These are phyloP conservation scores for Lasioglossum villosulum DNA, from an alignment of 2,888 invertebrate species.

Conservation along the genomic window DNA sequence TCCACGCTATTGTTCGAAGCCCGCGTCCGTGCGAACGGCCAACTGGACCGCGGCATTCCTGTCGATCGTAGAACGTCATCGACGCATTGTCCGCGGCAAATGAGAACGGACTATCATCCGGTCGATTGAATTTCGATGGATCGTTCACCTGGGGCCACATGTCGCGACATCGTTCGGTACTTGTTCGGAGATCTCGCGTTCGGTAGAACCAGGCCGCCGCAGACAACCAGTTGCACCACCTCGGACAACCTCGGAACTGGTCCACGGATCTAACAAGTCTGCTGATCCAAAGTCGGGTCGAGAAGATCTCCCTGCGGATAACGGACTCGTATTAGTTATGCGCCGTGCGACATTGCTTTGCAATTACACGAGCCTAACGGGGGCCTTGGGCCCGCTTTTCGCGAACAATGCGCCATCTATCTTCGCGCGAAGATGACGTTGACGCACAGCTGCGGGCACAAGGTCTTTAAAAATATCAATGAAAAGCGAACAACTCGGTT, in stretches of 20 bases:
- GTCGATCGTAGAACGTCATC: conserved; percentile 24
- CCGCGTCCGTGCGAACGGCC: conserved; percentile 3
- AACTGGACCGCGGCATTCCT: conserved; percentile 20
- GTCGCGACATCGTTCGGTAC: not conserved
- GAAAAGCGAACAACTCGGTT: no score
- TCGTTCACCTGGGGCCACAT: not conserved
- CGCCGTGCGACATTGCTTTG: conserved; percentile 60
- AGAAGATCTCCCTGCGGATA: conserved; percentile 31
- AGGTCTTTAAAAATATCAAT: no score
- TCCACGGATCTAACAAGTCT: conserved; percentile 36
- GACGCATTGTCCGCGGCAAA: conserved; percentile 30
- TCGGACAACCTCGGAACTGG: conserved; percentile 42
- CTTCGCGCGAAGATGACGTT: not conserved
- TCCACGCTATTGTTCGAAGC: conserved; percentile 9
- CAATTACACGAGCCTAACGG: conserved; percentile 44
- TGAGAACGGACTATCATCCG: conserved; percentile 20
- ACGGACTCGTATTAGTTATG: conserved; percentile 61
- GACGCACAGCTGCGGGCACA: not conserved
- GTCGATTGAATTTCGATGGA: conserved; percentile 44
- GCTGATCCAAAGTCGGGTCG: not conserved
- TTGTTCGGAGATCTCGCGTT: conserved; percentile 14
- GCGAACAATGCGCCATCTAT: conserved; percentile 44
- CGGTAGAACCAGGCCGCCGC: not conserved
- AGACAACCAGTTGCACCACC: not conserved
- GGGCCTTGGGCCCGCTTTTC: conserved; percentile 30